phyloP scores from a whole-genome alignment of 2,888 invertebrate genomes.

The Branchipolynoe longqiensis region DNA sequence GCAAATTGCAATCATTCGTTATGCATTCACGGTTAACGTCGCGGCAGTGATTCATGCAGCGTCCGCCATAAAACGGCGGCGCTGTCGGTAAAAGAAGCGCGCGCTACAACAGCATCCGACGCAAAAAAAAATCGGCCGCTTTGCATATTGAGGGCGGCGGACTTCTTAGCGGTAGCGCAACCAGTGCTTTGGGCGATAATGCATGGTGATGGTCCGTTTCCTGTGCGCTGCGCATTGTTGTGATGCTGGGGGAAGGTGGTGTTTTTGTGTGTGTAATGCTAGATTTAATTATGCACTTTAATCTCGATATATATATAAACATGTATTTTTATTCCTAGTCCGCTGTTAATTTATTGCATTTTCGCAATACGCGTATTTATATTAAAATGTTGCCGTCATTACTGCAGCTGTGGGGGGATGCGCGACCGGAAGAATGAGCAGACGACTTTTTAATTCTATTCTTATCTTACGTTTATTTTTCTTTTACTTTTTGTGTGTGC shows the following conservation, averaged over 20 bases:
- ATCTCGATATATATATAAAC: neutral
- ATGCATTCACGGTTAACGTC: constrained; percentile 42
- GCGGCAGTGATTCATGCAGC: constrained; percentile 25
- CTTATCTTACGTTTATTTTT: too few species aligned
- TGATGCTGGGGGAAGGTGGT: neutral
- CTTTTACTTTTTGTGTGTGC: too few species aligned
- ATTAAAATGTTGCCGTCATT: too few species aligned
- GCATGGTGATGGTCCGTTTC: neutral
- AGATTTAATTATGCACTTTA: neutral
- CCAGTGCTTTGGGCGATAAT: neutral
- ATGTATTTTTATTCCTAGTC: neutral
- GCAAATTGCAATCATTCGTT: constrained; percentile 45
- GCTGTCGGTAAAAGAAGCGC: neutral
- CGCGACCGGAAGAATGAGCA: too few species aligned
- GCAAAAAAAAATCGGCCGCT: neutral
- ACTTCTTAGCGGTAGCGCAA: neutral
- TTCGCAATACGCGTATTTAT: too few species aligned
- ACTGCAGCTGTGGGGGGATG: too few species aligned
- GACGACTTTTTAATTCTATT: too few species aligned
- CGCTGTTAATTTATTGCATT: too few species aligned
- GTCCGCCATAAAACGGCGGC: constrained; percentile 10
- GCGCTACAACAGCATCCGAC: too few species aligned
- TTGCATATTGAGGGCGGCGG: constrained; percentile 43
- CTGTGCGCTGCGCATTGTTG: neutral
- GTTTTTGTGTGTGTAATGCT: neutral